Conservation (phyloP, 2,888 invertebrate species). For the Trichacis sp. region DNA sequence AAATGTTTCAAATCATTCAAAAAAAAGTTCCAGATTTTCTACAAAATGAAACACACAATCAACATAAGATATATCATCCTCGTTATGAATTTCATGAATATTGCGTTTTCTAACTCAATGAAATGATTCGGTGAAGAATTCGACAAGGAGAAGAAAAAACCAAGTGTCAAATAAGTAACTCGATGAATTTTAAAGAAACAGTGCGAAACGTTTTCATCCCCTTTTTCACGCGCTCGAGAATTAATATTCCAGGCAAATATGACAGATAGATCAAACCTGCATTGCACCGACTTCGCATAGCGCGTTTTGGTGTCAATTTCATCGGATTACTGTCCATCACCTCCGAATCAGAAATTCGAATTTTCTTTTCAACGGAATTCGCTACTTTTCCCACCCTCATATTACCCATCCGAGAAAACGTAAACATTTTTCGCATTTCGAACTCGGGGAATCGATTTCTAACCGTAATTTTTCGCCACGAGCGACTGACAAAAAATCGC, state of each 20-base stretch:
- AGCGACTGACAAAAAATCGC: slow-evolving; percentile 1
- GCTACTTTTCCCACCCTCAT: too few relatives aligned
- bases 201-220: slow-evolving; percentile 57
- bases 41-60: too few relatives aligned
- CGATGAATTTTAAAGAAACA: slow-evolving; percentile 53
- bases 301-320: slow-evolving; percentile 62
- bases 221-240: slow-evolving; percentile 45
- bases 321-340: slow-evolving; percentile 58
- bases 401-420: too few relatives aligned
- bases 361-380: slow-evolving; percentile 18
- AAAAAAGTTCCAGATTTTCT: too few relatives aligned
- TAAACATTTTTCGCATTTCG: too few relatives aligned
- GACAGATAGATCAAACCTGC: slow-evolving; percentile 69
- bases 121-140: too few relatives aligned
- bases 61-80: too few relatives aligned
- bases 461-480: neutral
- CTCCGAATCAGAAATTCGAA: slow-evolving; percentile 33
- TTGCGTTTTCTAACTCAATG: too few relatives aligned
- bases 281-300: slow-evolving; percentile 53
- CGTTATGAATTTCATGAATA: too few relatives aligned
- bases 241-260: slow-evolving; percentile 67
- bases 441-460: too few relatives aligned
- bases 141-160: slow-evolving; percentile 37
- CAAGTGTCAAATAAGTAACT: slow-evolving; percentile 36
- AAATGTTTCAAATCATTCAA: too few relatives aligned